phyloP scores from a whole-genome alignment of 2,797 vertebrate species.

The Emydoidea blandingii region DNA sequence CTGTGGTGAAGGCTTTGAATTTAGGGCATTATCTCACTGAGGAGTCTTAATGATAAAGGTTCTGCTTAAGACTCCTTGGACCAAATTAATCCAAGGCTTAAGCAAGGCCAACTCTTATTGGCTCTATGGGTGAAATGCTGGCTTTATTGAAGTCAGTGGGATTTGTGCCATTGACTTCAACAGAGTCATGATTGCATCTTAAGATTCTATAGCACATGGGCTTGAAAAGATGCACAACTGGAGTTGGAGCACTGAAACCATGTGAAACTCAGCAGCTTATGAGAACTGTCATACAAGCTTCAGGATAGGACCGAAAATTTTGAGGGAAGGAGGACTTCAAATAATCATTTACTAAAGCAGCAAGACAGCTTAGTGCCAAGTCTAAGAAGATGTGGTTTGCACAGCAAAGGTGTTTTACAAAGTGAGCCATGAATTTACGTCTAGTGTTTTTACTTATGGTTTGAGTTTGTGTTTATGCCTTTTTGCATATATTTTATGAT shows the following conservation, averaged over 20 bases:
- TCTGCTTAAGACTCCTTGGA: accelerated
- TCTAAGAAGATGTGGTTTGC: neutral
- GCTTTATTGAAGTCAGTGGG: neutral
- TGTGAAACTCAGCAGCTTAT: neutral
- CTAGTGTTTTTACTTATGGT: neutral
- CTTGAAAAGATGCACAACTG: accelerated
- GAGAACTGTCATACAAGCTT: neutral
- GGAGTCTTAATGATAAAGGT: neutral
- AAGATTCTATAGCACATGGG: neutral
- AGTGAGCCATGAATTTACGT: neutral
- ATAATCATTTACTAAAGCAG: neutral
- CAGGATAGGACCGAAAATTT: neutral
- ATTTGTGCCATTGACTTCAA: accelerated
- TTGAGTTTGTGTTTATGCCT: neutral
- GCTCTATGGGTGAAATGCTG: neutral
- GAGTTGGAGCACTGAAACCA: neutral
- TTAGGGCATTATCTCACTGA: neutral
- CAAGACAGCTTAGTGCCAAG: neutral
- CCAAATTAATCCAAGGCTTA: neutral
- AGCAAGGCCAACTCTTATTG: neutral
- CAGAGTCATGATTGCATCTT: neutral
- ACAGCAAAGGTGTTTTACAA: neutral
- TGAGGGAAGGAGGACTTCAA: neutral
- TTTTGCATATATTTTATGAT: neutral
- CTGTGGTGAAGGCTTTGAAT: accelerated